A percentile compares a stretch with the other conserved stretches of the same genome.
Conservation (phyloP, 2,113 vertebrate genomes). For the Gorilla gorilla region DNA sequence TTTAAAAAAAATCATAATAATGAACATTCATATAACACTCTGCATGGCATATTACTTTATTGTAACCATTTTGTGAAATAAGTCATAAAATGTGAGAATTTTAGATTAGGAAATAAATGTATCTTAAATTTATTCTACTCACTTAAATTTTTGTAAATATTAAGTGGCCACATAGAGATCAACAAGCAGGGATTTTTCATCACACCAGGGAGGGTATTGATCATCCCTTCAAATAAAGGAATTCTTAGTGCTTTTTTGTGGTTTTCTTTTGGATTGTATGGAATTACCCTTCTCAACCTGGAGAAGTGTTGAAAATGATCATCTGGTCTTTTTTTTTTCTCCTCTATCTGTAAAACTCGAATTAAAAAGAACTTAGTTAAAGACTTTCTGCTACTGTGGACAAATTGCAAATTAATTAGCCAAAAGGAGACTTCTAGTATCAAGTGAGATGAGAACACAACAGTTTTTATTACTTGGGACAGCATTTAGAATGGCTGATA, state of each 20-base stretch:
- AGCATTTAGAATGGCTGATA: neutral
- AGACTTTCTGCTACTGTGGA: neutral
- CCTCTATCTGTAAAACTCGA: neutral
- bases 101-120: neutral
- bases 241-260: neutral
- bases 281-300: neutral
- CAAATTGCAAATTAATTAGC: neutral
- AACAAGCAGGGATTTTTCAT: fast-evolving
- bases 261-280: neutral
- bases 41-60: neutral
- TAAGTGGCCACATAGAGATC: neutral
- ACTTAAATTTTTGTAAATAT: neutral
- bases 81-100: fast-evolving
- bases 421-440: neutral
- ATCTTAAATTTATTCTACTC: neutral
- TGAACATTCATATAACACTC: neutral
- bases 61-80: neutral
- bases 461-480: neutral
- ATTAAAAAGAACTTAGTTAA: neutral
- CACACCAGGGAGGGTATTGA: fast-evolving
- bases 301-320: neutral
- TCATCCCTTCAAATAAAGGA: neutral
- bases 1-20: neutral
- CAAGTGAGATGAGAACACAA: neutral
- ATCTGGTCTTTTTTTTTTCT: neutral